Evolutionary conservation across 1,140 invertebrate species (phyloP), one percentile per base, ranked within the genome.

Genomic region (Phocides pigmalion): DNA sequence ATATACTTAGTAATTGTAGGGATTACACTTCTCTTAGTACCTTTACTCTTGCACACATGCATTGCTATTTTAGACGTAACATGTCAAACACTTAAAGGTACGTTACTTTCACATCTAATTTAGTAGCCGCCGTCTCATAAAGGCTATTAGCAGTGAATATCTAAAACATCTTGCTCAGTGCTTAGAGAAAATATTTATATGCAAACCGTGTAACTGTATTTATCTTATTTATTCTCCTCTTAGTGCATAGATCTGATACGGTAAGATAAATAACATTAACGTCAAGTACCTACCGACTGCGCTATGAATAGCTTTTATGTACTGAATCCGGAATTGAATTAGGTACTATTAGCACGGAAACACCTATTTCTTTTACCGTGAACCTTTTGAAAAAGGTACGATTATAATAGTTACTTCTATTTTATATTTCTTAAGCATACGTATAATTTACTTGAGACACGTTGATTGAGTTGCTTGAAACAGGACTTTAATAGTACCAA

Each of bases 221-320:
- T 25, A 41, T 61, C 15, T 53, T 19, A 35, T 59, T 59, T 64
- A 9, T 72, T 58, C 47, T 59, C 56, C 56, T 59, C 25, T 59
- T 59, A 59, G 56, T 47, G 25, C 28, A 59, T 47, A 59, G 25
- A 59, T 35, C 37, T 47, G 25, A 35, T 59, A 59, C 56, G 25
- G 42, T 12, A 59, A 59, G 25, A 59, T 59, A 59, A 59, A 47
- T 37, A 35, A 35, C 41, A 59, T 47, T 47, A 44, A 59, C 54
- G 42, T 59, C 41, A 46, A 44, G 19, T 19, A 32, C 20, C 25
- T 59, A 28, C 44, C 25, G 32, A 56, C 53, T 47, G 11, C 20
- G 20, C 17, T 20, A 20, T 8, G 9, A 8, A 4, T 28, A 28
- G 25, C 2, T 28, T 28, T 28, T 28, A 28, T 8, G 4, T 28